Conservation (phyloP, 2,797 vertebrate genomes). For the Pipistrellus pipistrellus region DNA sequence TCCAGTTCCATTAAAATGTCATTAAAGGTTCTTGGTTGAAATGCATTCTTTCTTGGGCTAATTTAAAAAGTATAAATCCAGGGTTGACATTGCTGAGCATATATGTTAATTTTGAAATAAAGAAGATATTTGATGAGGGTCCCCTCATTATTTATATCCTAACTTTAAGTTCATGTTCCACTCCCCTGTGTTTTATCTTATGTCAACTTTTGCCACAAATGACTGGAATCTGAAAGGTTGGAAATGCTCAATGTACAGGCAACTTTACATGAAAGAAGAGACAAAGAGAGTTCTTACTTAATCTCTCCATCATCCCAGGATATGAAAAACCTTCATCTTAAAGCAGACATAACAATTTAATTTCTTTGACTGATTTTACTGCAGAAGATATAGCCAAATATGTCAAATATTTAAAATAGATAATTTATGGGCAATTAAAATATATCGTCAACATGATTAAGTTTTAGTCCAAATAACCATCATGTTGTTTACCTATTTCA, state of each 20-base stretch:
- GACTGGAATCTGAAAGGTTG: background rate
- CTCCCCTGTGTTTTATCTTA: background rate
- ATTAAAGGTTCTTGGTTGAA: background rate
- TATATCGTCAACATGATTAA: background rate
- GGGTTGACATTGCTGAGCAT: background rate
- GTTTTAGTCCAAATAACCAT: background rate
- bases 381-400: background rate
- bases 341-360: background rate
- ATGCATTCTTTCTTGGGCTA: background rate
- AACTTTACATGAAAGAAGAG: background rate
- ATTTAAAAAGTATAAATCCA: background rate
- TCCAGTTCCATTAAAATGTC: background rate
- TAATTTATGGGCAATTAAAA: background rate
- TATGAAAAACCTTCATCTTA: background rate
- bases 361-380: background rate
- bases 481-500: background rate
- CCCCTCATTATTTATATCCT: background rate
- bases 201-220: background rate
- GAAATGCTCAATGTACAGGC: background rate
- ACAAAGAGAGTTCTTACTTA: background rate
- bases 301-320: background rate
- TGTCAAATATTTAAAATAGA: slow-evolving; percentile 19
- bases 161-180: background rate
- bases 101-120: background rate
- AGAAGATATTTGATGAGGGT: background rate